Conservation (phyloP, 2,113 vertebrate genomes). For the Theristicus caerulescens region DNA sequence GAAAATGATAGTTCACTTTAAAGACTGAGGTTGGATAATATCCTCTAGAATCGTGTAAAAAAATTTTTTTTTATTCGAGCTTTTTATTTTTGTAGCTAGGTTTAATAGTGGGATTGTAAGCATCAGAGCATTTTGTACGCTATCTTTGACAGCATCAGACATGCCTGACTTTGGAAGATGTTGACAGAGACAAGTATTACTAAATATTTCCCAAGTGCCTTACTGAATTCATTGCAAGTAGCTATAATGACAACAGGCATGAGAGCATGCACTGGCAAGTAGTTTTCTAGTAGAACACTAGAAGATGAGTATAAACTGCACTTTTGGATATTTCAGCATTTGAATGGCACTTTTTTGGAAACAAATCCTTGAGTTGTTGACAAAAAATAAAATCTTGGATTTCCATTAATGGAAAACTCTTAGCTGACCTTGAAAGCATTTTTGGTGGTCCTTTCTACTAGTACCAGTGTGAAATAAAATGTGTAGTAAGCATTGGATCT, state of each 20-base stretch:
- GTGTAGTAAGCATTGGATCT: neutral
- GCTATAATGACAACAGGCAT: neutral
- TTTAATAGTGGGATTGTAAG: neutral
- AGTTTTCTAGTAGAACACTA: neutral
- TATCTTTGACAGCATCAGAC: neutral
- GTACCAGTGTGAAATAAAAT: neutral
- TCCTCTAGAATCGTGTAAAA: neutral
- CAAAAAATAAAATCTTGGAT: neutral
- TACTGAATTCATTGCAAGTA: neutral
- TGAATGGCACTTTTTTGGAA: neutral
- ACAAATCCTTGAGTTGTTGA: neutral
- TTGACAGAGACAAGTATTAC: neutral
- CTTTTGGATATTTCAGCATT: neutral
- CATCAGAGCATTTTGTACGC: neutral
- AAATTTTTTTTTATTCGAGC: neutral
- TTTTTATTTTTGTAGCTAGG: neutral
- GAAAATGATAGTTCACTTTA: neutral
- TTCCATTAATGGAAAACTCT: neutral
- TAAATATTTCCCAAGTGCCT: neutral
- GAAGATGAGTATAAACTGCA: neutral
- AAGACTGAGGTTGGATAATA: neutral
- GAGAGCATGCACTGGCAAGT: neutral
- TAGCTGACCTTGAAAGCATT: neutral
- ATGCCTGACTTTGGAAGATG: neutral
- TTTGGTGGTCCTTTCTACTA: neutral